phyloP scores from a whole-genome alignment of 2,888 invertebrate genomes.

The Troglohyphantes excavatus region DNA sequence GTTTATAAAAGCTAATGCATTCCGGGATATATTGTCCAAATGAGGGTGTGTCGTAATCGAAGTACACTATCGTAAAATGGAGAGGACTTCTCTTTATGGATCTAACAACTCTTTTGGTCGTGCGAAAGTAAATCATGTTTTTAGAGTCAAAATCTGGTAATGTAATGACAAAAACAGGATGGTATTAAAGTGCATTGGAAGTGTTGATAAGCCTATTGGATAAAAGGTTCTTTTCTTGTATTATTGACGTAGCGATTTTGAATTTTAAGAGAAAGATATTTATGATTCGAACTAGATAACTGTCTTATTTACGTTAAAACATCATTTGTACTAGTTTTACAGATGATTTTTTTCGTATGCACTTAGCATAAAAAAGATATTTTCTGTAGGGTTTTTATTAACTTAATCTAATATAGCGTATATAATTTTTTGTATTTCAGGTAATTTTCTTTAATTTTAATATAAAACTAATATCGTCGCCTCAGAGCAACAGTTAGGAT shows the following conservation, averaged over 20 bases:
- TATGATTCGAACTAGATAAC: background rate
- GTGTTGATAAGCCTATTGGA: slow-evolving; percentile 23
- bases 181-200: background rate
- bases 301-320: no score
- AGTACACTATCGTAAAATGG: slow-evolving; percentile 34
- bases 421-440: no score
- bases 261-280: background rate
- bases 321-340: no score
- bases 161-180: slow-evolving; percentile 3
- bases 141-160: background rate
- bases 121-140: slow-evolving; percentile 31
- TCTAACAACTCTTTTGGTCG: background rate
- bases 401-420: no score
- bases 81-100: background rate
- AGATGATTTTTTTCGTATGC: no score
- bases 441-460: no score
- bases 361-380: no score
- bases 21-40: slow-evolving; percentile 42
- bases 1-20: slow-evolving; percentile 61
- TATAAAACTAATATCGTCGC: no score
- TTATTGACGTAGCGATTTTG: background rate
- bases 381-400: no score
- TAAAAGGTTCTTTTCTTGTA: slow-evolving; percentile 26
- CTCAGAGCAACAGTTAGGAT: no score
- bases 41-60: background rate